A percentile compares a stretch with the other conserved stretches of the same genome.
phyloP scores from a whole-genome alignment of 1,140 invertebrate species.

The Drosophila nigromelanica region DNA sequence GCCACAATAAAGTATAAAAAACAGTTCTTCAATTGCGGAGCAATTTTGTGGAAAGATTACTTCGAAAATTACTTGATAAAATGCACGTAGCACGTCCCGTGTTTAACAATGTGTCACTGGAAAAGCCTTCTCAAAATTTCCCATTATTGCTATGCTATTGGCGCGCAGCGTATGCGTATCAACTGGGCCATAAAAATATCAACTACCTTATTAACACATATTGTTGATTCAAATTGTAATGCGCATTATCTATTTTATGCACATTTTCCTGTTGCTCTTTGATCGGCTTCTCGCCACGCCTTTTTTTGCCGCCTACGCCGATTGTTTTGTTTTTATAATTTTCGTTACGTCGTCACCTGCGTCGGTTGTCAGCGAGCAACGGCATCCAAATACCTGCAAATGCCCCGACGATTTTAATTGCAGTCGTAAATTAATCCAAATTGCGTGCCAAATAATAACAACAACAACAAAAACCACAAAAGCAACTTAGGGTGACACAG shows the following conservation, averaged over 20 bases:
- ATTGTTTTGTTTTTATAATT: conserved; percentile 20
- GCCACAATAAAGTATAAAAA: too few relatives aligned
- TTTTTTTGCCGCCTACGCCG: conserved; percentile 11
- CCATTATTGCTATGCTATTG: conserved; percentile 19
- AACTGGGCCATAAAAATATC: conserved; percentile 50
- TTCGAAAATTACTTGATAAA: too few relatives aligned
- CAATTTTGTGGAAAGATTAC: too few relatives aligned
- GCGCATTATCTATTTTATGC: conserved; percentile 72
- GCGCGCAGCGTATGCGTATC: conserved; percentile 23
- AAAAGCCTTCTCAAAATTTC: conserved; percentile 45
- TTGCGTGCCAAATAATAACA: conserved; percentile 62
- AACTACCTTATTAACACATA: conserved; percentile 65
- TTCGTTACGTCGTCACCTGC: conserved; percentile 47
- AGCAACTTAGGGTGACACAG: conserved; percentile 34
- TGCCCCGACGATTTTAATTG: conserved; percentile 75
- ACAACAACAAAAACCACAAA: conserved; percentile 19
- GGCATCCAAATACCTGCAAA: conserved; percentile 36
- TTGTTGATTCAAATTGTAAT: conserved; percentile 62
- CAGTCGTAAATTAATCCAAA: conserved; percentile 81
- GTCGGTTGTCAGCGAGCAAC: conserved; percentile 39
- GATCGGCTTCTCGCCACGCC: conserved; percentile 30
- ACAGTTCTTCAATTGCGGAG: too few relatives aligned
- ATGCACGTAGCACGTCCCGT: too few relatives aligned
- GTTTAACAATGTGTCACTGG: conserved; percentile 18
- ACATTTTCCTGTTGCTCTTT: conserved; percentile 74